Evolutionary conservation across 2,888 invertebrate genomes (phyloP).

Genomic region (Hipparchia semele): DNA sequence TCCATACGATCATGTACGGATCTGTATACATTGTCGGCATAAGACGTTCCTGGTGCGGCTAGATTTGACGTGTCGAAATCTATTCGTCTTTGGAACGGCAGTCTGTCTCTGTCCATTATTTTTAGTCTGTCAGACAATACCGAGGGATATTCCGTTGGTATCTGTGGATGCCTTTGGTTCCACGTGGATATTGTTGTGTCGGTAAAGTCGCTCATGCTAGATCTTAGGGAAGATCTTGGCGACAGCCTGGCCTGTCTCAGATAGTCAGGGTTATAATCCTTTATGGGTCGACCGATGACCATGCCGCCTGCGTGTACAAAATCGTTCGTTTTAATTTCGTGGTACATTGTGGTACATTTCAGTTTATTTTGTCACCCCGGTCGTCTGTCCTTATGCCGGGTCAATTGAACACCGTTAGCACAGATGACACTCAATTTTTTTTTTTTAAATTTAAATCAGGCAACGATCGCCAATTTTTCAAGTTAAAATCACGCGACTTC

Average conservation of each 20-base stretch:
- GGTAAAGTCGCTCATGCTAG: slow-evolving; percentile 78
- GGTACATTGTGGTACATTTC: slow-evolving; percentile 67
- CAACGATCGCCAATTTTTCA: slow-evolving; percentile 32
- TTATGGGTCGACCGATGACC: slow-evolving; percentile 72
- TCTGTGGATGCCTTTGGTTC: slow-evolving; percentile 64
- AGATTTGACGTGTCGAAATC: slow-evolving; percentile 73
- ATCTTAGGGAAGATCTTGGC: slow-evolving; percentile 74
- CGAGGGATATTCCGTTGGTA: slow-evolving; percentile 70
- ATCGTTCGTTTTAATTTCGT: slow-evolving; percentile 48
- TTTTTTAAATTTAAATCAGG: slow-evolving; percentile 45
- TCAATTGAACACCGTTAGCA: slow-evolving; percentile 72
- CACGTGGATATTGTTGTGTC: slow-evolving; percentile 79
- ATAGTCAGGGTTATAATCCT: slow-evolving; percentile 75
- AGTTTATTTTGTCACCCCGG: slow-evolving; percentile 71
- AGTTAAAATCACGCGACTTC: slow-evolving; percentile 19
- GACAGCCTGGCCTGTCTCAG: slow-evolving; percentile 66
- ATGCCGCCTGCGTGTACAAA: slow-evolving; percentile 64
- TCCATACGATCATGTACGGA: slow-evolving; percentile 70
- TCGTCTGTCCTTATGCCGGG: slow-evolving; percentile 49
- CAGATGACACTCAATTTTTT: slow-evolving; percentile 52
- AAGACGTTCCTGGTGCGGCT: slow-evolving; percentile 65
- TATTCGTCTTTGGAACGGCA: slow-evolving; percentile 66
- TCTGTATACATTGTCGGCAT: slow-evolving; percentile 65
- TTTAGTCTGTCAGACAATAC: slow-evolving; percentile 73
- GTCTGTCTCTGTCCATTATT: slow-evolving; percentile 63